Conservation (phyloP, 2,888 invertebrate species). For the Halocaridina rubra region DNA sequence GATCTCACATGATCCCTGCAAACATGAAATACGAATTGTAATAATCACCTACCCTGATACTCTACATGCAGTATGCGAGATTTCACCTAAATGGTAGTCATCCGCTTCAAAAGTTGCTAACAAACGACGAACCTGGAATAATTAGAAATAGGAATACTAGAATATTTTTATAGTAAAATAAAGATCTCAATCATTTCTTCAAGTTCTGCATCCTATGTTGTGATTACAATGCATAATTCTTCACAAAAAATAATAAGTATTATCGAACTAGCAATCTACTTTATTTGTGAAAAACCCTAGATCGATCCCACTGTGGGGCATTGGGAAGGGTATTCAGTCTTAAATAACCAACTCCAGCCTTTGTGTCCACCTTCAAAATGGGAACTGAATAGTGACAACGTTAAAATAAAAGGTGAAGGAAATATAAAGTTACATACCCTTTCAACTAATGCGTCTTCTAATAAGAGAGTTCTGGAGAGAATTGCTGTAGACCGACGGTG, state of each 20-base stretch:
- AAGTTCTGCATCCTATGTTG: background rate
- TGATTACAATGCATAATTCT: background rate
- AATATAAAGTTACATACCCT: constrained; percentile 72
- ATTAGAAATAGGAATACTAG: background rate
- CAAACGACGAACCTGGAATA: background rate
- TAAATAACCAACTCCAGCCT: no score
- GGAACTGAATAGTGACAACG: no score
- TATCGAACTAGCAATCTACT: background rate
- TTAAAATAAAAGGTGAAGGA: no score
- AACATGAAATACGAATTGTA: no score
- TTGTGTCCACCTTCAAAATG: no score
- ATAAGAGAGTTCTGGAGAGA: constrained; percentile 78
- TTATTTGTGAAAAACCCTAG: no score
- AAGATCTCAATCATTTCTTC: no score
- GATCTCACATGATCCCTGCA: no score
- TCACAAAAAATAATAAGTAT: background rate
- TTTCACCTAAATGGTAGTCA: background rate
- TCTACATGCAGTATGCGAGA: background rate
- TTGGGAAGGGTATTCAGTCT: no score
- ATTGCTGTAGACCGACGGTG: constrained; percentile 85
- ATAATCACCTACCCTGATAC: background rate
- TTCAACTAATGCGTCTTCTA: constrained; percentile 79
- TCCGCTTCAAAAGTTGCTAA: background rate
- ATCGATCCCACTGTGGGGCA: no score
- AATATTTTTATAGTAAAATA: no score